Percentiles rank a stretch among this genome's conserved stretches.
These are phyloP conservation scores for Xyliphius kryptos DNA, from an alignment of 2,113 vertebrate species.

Conservation along the genomic window DNA sequence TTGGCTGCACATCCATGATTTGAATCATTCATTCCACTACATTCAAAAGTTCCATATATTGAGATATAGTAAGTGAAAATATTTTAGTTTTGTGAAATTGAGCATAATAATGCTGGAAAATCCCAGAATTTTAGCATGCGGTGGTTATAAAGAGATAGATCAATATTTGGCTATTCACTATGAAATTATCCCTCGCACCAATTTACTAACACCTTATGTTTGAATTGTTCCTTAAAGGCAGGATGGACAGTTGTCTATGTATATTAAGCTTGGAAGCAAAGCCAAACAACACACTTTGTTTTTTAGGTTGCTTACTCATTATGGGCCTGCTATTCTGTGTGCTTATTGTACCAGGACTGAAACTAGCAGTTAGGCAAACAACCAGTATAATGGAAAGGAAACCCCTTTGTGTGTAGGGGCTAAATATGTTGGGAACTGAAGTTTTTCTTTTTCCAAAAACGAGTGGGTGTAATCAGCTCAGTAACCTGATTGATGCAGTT, in stretches of 20 bases:
- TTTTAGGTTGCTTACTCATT: conserved; percentile 47
- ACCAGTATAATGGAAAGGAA: conserved; percentile 41
- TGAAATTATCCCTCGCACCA: no score
- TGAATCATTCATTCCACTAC: no score
- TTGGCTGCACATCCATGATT: no score
- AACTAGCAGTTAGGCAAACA: conserved; percentile 41
- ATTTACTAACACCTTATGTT: no score
- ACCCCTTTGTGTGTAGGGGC: conserved; percentile 34
- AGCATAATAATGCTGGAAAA: no score
- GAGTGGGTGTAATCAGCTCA: conserved; percentile 37
- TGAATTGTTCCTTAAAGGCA: no score
- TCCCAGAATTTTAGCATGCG: no score
- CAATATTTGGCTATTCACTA: no score
- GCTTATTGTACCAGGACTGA: conserved; percentile 35
- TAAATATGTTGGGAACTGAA: conserved; percentile 44
- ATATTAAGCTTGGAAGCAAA: conserved; percentile 6
- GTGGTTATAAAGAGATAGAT: no score
- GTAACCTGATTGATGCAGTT: conserved; percentile 29
- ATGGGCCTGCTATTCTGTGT: conserved; percentile 18
- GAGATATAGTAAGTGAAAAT: not conserved
- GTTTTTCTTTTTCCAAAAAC: conserved; percentile 46
- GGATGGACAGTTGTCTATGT: no score
- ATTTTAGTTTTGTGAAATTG: no score
- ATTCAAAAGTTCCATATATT: no score
- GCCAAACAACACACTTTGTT: not conserved